A percentile compares a stretch with the other conserved stretches of the same genome.
phyloP scores from a whole-genome alignment of 2,113 vertebrate genomes.

The Protobothrops mucrosquamatus region DNA sequence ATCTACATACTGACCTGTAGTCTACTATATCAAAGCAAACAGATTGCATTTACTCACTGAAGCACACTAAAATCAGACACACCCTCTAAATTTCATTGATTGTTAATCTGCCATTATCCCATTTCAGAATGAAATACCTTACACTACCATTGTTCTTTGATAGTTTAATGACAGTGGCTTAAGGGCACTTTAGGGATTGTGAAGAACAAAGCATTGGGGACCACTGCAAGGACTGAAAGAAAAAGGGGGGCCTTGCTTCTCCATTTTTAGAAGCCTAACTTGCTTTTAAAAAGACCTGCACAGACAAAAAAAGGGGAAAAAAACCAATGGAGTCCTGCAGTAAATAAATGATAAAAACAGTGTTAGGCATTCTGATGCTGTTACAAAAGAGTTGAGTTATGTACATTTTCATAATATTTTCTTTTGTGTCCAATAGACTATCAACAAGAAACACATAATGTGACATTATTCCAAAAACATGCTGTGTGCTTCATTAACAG shows the following conservation, averaged over 20 bases:
- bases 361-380: not conserved
- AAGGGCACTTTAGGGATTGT: not conserved
- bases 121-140: constrained; percentile 36
- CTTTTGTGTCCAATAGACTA: not conserved
- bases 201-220: not conserved
- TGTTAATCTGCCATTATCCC: not conserved
- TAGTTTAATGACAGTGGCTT: constrained; percentile 8
- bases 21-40: constrained; percentile 48
- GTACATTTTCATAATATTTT: not conserved
- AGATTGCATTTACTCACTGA: constrained; percentile 40
- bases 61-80: constrained; percentile 34
- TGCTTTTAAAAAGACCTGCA: not conserved
- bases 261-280: not conserved
- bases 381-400: not conserved
- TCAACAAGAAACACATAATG: not conserved
- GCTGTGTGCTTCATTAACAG: not conserved
- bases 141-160: constrained; percentile 22
- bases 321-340: constrained; percentile 4
- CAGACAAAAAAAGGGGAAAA: not conserved
- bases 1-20: constrained; percentile 28
- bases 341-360: constrained; percentile 12
- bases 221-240: not conserved
- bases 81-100: constrained; percentile 9
- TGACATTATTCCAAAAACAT: not conserved
- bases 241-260: not conserved